Percentiles rank a stretch among this genome's conserved stretches.
phyloP scores from a whole-genome alignment of 2,888 invertebrate genomes.

The Tenodera sinensis region DNA sequence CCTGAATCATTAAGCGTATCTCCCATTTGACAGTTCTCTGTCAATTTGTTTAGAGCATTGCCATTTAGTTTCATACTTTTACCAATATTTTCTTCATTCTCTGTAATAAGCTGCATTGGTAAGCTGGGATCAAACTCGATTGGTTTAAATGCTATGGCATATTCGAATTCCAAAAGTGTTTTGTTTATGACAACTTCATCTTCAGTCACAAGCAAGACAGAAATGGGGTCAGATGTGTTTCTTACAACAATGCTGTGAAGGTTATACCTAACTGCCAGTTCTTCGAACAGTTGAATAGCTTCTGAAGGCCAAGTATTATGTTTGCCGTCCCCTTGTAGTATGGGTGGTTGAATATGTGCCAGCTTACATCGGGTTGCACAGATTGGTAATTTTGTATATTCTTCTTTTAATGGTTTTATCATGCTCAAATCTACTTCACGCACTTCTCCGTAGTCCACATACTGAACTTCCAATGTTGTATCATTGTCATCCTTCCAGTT shows the following conservation, averaged over 20 bases:
- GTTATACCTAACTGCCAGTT: background rate
- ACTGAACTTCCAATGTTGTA: background rate
- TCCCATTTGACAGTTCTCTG: background rate
- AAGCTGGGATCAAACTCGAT: background rate
- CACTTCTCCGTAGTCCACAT: constrained; percentile 23
- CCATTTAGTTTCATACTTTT: no score
- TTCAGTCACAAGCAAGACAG: background rate
- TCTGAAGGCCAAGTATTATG: constrained; percentile 9
- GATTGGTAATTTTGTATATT: background rate
- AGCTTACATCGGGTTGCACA: constrained; percentile 18
- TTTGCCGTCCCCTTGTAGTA: background rate
- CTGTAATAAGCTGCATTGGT: background rate
- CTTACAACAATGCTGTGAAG: background rate
- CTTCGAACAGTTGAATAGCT: background rate
- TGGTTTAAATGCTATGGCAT: background rate
- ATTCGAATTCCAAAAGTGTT: background rate
- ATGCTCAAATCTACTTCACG: background rate
- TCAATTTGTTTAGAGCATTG: no score
- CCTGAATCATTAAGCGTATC: no score
- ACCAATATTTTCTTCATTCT: background rate
- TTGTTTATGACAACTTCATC: background rate
- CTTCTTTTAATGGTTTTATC: background rate
- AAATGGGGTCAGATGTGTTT: background rate
- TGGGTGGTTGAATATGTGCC: background rate
- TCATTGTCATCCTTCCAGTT: background rate